Percentiles rank a stretch among this genome's conserved stretches.
These are phyloP conservation scores for Pseudomyrmex gracilis DNA, from an alignment of 1,140 invertebrate species.

Conservation along the genomic window DNA sequence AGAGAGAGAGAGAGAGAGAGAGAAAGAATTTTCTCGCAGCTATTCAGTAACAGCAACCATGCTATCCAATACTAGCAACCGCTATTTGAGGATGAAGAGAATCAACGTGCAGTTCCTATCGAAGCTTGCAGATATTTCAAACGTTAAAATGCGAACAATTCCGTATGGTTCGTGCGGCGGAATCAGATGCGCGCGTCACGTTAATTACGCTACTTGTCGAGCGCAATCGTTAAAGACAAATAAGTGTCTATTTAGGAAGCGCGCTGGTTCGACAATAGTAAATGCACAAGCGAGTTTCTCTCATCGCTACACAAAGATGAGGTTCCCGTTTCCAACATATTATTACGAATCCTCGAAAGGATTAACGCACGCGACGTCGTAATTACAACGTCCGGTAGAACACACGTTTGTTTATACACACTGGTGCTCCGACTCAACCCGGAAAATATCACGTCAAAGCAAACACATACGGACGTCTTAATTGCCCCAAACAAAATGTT, in stretches of 20 bases:
- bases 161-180: neutral
- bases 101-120: constrained; percentile 13
- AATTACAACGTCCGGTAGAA: constrained; percentile 24
- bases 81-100: neutral
- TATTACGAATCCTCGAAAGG: constrained; percentile 18
- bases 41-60: neutral
- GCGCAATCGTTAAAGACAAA: constrained; percentile 28
- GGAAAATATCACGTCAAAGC: constrained; percentile 19
- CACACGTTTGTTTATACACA: constrained; percentile 21
- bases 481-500: constrained; percentile 3
- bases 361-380: constrained; percentile 9
- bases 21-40: too few relatives aligned
- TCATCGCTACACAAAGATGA: constrained; percentile 1
- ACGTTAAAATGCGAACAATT: constrained; percentile 21
- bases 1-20: too few relatives aligned
- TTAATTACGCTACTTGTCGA: constrained; percentile 41
- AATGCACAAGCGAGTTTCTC: neutral
- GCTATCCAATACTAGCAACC: neutral
- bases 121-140: neutral
- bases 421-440: neutral
- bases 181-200: constrained; percentile 23
- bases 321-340: constrained; percentile 30
- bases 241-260: constrained; percentile 39
- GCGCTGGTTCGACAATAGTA: constrained; percentile 2
- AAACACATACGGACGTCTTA: constrained; percentile 29